phyloP scores from a whole-genome alignment of 2,113 vertebrate species.

The Phaethornis superciliosus region DNA sequence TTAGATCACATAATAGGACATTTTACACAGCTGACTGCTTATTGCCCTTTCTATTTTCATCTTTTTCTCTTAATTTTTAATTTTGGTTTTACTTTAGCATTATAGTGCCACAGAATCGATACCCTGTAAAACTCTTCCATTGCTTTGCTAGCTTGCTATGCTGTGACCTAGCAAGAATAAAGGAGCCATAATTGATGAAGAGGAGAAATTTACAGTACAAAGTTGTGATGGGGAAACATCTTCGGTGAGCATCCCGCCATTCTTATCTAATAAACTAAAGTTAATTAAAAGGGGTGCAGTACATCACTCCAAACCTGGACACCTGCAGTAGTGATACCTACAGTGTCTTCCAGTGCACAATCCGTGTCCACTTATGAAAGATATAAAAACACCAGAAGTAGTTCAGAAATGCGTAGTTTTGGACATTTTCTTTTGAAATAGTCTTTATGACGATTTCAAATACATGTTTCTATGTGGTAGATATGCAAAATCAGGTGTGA shows the following conservation, averaged over 20 bases:
- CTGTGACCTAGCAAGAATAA: background rate
- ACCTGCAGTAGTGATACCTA: background rate
- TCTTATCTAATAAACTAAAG: background rate
- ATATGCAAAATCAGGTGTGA: background rate
- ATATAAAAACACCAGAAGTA: background rate
- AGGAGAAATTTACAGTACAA: background rate
- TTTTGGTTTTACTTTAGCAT: background rate
- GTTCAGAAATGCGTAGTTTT: background rate
- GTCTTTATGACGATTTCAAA: background rate
- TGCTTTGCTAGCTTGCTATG: background rate
- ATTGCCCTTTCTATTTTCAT: background rate
- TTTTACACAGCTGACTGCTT: constrained; percentile 35
- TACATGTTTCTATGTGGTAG: background rate
- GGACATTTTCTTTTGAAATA: background rate
- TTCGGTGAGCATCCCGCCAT: background rate
- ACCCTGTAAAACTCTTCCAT: background rate
- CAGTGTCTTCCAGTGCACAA: too few species aligned
- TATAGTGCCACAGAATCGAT: background rate
- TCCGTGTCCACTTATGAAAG: background rate
- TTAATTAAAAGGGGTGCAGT: background rate
- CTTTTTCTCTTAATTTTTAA: background rate
- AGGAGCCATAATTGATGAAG: background rate
- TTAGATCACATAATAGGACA: constrained; percentile 26
- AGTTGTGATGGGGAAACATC: background rate
- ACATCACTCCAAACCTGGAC: background rate